Evolutionary conservation across 2,797 vertebrate genomes (phyloP).

Genomic region (Phoeniculus purpureus): DNA sequence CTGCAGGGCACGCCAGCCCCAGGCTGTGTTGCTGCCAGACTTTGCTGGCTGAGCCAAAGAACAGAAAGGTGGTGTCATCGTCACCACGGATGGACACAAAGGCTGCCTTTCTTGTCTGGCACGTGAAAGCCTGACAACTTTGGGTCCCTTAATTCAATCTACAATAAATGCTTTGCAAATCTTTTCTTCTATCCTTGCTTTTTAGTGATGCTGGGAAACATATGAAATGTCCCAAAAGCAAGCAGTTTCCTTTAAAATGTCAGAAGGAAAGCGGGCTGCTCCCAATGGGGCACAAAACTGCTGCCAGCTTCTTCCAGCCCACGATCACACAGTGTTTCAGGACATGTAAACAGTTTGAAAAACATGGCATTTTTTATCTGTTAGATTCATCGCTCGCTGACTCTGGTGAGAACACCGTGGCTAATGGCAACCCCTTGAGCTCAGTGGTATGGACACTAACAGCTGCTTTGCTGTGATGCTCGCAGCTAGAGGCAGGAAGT

Average conservation of each 20-base stretch:
- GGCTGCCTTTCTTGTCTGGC: neutral
- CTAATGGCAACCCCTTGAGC: constrained; percentile 4
- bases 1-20: neutral
- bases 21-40: neutral
- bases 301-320: neutral
- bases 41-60: neutral
- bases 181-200: neutral
- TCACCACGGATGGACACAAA: neutral
- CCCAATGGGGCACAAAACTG: neutral
- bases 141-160: neutral
- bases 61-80: neutral
- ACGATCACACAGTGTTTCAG: neutral
- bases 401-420: neutral
- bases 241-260: neutral
- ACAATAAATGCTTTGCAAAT: neutral
- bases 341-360: neutral
- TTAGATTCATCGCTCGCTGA: neutral
- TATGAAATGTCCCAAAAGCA: neutral
- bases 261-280: neutral
- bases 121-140: neutral
- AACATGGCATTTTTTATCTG: neutral
- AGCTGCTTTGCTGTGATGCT: neutral
- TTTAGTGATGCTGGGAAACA: neutral
- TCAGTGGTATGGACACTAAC: neutral
- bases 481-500: neutral